Conservation (phyloP, 1,140 invertebrate species). For the Oscheius sp. region DNA sequence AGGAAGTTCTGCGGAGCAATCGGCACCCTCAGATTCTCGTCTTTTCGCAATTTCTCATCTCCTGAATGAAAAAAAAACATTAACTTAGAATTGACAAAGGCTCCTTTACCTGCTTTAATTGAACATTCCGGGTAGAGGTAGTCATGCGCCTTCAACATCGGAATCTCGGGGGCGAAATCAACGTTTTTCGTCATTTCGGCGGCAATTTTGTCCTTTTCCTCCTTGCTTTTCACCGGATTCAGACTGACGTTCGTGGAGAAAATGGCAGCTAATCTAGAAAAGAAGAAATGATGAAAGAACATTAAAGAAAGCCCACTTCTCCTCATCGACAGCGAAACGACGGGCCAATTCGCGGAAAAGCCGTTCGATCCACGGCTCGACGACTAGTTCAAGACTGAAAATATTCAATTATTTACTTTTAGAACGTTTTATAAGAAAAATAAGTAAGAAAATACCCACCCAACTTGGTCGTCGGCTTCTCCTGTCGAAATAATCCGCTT, state of each 20-base stretch:
- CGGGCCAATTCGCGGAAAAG: slow-evolving; percentile 23
- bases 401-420: background rate
- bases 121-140: slow-evolving; percentile 14
- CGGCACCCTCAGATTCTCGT: slow-evolving; percentile 45
- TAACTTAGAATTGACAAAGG: background rate
- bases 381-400: slow-evolving; percentile 43
- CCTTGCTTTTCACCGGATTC: slow-evolving; percentile 13
- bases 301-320: slow-evolving; percentile 2
- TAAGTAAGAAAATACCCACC: slow-evolving; percentile 21
- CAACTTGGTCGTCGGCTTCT: slow-evolving; percentile 45
- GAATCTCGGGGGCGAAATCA: slow-evolving; percentile 7
- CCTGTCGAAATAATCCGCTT: slow-evolving; percentile 15
- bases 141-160: slow-evolving; percentile 10
- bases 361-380: slow-evolving; percentile 44
- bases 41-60: background rate
- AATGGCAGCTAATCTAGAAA: background rate
- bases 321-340: slow-evolving; percentile 3
- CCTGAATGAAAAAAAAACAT: background rate
- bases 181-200: slow-evolving; percentile 1
- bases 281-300: background rate
- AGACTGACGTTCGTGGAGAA: slow-evolving; percentile 17
- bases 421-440: slow-evolving; percentile 27
- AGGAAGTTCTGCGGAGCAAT: slow-evolving; percentile 38
- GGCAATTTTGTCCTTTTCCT: slow-evolving; percentile 31
- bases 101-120: slow-evolving; percentile 13